These are phyloP conservation scores for Psettodes erumei DNA, from an alignment of 2,113 vertebrate species.

Conservation along the genomic window DNA sequence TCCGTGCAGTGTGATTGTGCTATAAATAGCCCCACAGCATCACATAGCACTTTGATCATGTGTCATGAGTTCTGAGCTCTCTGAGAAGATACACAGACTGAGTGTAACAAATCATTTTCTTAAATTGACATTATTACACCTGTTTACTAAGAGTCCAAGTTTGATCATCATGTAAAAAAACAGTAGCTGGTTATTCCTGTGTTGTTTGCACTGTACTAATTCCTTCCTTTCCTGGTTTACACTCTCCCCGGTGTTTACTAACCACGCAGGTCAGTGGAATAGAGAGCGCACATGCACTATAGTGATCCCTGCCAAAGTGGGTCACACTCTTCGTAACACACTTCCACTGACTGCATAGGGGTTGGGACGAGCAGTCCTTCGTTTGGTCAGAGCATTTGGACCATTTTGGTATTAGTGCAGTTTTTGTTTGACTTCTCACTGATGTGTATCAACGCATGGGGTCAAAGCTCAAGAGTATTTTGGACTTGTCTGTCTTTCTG, in stretches of 20 bases:
- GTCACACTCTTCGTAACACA: constrained; percentile 58
- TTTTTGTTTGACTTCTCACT: constrained; percentile 27
- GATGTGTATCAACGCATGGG: constrained; percentile 25
- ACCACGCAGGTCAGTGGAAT: constrained; percentile 39
- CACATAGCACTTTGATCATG: constrained; percentile 55
- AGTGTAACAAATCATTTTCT: not conserved
- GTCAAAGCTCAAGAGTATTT: constrained; percentile 49
- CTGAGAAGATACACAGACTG: constrained; percentile 4
- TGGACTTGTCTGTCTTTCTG: constrained; percentile 25
- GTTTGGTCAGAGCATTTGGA: constrained; percentile 22
- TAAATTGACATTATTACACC: too few species aligned
- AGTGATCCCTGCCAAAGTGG: constrained; percentile 61
- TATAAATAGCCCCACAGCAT: constrained; percentile 60
- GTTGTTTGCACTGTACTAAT: not conserved
- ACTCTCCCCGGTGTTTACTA: constrained; percentile 32
- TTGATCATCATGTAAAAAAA: not conserved
- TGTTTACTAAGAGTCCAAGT: not conserved
- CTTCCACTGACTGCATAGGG: constrained; percentile 38
- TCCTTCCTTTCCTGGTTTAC: not conserved
- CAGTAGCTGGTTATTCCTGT: not conserved
- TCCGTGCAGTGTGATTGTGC: constrained; percentile 52
- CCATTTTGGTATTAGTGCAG: constrained; percentile 17
- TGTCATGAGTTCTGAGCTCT: constrained; percentile 19
- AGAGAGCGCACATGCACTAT: constrained; percentile 27
- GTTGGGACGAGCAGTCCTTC: constrained; percentile 20